A percentile compares a stretch with the other conserved stretches of the same genome.
These are phyloP conservation scores for Leptinotarsa peninsularis DNA, from an alignment of 2,888 invertebrate genomes.

Conservation along the genomic window DNA sequence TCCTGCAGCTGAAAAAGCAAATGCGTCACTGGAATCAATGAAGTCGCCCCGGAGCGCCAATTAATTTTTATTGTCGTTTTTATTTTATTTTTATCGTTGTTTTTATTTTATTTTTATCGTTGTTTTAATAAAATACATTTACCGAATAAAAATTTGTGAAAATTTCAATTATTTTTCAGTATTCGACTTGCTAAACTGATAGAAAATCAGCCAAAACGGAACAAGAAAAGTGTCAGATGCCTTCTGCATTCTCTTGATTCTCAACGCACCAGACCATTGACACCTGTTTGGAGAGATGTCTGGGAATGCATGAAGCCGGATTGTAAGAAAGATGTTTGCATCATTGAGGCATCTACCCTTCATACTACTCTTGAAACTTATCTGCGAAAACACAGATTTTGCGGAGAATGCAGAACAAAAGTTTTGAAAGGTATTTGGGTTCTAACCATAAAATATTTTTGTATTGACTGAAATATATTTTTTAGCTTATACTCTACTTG, in stretches of 20 bases:
- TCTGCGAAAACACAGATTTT: slow-evolving; percentile 92
- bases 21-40: no score
- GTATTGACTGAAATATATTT: slow-evolving; percentile 30
- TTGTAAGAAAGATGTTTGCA: slow-evolving; percentile 86
- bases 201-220: slow-evolving; percentile 83
- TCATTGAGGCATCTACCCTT: slow-evolving; percentile 86
- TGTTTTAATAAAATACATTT: no score
- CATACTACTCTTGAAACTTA: slow-evolving; percentile 90
- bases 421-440: slow-evolving; percentile 70
- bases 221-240: slow-evolving; percentile 91
- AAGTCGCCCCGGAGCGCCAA: no score
- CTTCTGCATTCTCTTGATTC: slow-evolving; percentile 91
- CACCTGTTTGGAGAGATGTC: slow-evolving; percentile 83
- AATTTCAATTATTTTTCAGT: slow-evolving; percentile 63
- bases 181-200: slow-evolving; percentile 82
- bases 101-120: no score
- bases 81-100: no score
- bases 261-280: slow-evolving; percentile 79
- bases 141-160: no score
- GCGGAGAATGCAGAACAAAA: slow-evolving; percentile 93
- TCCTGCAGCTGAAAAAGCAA: no score
- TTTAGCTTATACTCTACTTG: slow-evolving; percentile 86
- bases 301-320: slow-evolving; percentile 87
- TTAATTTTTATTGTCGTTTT: no score
- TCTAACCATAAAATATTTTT: not conserved